Conservation (phyloP, 2,888 invertebrate species). For the Ormyrus thymus region DNA sequence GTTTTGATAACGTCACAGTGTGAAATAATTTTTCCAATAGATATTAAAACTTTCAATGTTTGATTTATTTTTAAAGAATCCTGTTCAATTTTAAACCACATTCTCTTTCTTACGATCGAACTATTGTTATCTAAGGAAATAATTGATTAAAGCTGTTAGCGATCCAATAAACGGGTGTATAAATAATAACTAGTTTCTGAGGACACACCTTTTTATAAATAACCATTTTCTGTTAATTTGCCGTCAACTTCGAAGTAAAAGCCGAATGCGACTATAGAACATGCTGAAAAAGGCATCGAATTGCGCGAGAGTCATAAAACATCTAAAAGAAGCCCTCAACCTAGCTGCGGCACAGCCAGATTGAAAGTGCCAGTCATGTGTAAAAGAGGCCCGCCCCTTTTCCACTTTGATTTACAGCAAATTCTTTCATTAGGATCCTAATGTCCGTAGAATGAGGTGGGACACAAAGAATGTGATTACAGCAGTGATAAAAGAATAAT, state of each 20-base stretch:
- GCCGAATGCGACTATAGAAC: background rate
- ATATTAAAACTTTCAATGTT: background rate
- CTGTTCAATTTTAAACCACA: too few relatives aligned
- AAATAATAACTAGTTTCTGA: too few relatives aligned
- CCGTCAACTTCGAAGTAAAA: background rate
- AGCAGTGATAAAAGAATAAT: background rate
- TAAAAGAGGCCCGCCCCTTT: constrained; percentile 60
- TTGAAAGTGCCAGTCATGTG: constrained; percentile 61
- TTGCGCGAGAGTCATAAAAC: background rate
- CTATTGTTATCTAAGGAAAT: too few relatives aligned
- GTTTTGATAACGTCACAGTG: too few relatives aligned
- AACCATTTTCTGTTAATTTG: too few relatives aligned
- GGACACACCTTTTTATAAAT: too few relatives aligned
- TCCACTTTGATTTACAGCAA: constrained; percentile 64
- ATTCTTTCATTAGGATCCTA: constrained; percentile 64
- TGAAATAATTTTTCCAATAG: too few relatives aligned
- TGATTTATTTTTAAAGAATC: background rate
- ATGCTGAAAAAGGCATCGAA: constrained; percentile 1
- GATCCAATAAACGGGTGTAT: too few relatives aligned
- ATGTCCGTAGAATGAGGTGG: constrained; percentile 47
- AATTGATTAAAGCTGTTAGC: too few relatives aligned
- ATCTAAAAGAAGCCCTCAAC: background rate
- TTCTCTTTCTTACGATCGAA: too few relatives aligned
- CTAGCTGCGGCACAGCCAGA: constrained; percentile 51
- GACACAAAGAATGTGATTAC: background rate